phyloP scores from a whole-genome alignment of 2,888 invertebrate genomes.

The Epirrhoe tristata region DNA sequence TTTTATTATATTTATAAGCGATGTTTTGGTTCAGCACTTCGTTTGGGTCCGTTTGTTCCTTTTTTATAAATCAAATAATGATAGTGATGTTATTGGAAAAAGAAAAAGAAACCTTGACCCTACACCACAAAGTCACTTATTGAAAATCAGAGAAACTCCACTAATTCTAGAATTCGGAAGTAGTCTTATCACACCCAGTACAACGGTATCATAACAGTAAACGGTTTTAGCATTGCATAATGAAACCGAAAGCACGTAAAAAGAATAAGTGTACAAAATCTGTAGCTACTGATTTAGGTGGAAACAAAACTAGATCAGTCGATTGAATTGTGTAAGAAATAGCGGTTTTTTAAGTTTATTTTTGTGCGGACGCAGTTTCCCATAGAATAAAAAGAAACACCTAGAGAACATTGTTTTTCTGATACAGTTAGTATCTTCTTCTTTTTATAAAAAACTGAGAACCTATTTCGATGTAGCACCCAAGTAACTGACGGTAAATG shows the following conservation, averaged over 20 bases:
- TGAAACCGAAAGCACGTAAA: constrained; percentile 54
- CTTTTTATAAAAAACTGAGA: too few species aligned
- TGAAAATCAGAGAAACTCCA: background rate
- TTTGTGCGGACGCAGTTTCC: background rate
- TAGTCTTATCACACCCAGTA: background rate
- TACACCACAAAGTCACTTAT: too few species aligned
- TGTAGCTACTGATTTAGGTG: constrained; percentile 19
- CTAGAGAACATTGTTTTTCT: background rate
- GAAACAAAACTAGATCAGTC: constrained; percentile 19
- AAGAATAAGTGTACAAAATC: constrained; percentile 50
- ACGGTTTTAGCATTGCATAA: constrained; percentile 60
- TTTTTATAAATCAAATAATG: too few species aligned
- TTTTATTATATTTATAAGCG: too few species aligned
- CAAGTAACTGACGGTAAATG: too few species aligned
- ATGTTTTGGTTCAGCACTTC: too few species aligned
- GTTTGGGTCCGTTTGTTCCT: too few species aligned
- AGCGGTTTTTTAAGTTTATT: background rate
- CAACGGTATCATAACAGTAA: constrained; percentile 41
- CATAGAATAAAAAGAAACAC: background rate
- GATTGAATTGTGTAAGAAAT: constrained; percentile 10
- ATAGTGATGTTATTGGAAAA: too few species aligned
- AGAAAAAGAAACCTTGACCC: too few species aligned
- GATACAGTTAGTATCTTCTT: too few species aligned
- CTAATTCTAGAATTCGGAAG: background rate
- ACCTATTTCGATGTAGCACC: too few species aligned